Evolutionary conservation across 2,888 invertebrate species (phyloP), one percentile per base, ranked within the genome.

Genomic region (Pandemis corylana): DNA sequence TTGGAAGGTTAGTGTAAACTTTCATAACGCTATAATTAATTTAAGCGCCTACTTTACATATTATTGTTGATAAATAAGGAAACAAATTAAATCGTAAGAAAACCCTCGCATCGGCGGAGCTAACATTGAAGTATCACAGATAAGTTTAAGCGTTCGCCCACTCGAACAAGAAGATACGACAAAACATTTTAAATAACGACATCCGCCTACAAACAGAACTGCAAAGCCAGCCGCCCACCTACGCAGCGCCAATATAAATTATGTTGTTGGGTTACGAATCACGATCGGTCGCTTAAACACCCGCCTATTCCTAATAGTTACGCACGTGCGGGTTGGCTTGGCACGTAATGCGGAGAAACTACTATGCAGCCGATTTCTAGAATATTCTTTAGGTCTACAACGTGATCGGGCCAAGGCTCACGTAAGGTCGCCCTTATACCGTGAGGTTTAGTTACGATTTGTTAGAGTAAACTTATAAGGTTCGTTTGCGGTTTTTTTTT

Each of bases 111-210:
- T n/a, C 41, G n/a, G 28, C 59, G 28, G 12, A 28, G 28, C 20
- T 59, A 42, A 42, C 46, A 65, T 61, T n/a, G 12, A 44, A 64
- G 7, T 44, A 42, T 12, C 46, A n/a, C 13, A 46, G 42, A 10
- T 65, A 10, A 20, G 20, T 13, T 28, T 49, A 46, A 51, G 46
- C 20, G n/a, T 46, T 65, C 51, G 51, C 49, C 36, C 51, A 51
- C 66, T 51, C 13, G 51, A 44, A 28, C 13, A 66, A 56, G 64
- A 68, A 49, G 64, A 59, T 65, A 64, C 65, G 49, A 46, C 56
- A 59, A 65, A 74, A 49, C 65, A 46, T 69, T 69, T 74, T 74
- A 56, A 74, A 73, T 73, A 74, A 65, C 44, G 69, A 74, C 69
- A 74, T 73, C 68, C 69, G 73, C 69, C 73, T 68, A 64, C 68